Percentiles rank a stretch among this genome's conserved stretches.
These are phyloP conservation scores for Planiliza haematocheilus DNA, from an alignment of 2,113 vertebrate genomes.

Conservation along the genomic window DNA sequence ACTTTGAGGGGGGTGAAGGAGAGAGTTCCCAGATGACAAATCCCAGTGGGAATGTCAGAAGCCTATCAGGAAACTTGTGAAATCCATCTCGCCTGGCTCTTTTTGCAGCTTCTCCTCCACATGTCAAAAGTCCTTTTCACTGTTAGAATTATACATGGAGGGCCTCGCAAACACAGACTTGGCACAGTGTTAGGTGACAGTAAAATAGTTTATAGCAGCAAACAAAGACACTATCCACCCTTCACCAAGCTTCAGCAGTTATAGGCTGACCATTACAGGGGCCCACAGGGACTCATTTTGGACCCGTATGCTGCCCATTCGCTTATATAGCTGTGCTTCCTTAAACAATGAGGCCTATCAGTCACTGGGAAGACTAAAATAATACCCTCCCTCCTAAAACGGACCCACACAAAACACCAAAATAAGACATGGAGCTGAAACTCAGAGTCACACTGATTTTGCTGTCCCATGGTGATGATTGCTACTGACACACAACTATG, in stretches of 20 bases:
- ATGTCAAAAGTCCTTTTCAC: slow-evolving; percentile 49
- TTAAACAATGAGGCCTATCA: slow-evolving; percentile 69
- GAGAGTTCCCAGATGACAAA: slow-evolving; percentile 66
- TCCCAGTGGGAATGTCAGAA: slow-evolving; percentile 74
- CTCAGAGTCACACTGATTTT: slow-evolving; percentile 48
- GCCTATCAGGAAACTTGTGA: slow-evolving; percentile 71
- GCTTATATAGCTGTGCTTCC: slow-evolving; percentile 70
- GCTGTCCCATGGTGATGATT: slow-evolving; percentile 37
- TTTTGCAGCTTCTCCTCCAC: slow-evolving; percentile 31
- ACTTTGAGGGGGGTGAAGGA: slow-evolving; percentile 34
- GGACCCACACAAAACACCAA: slow-evolving; percentile 70
- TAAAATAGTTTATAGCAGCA: slow-evolving; percentile 61
- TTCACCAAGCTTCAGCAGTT: slow-evolving; percentile 35
- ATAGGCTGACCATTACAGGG: slow-evolving; percentile 33
- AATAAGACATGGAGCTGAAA: slow-evolving; percentile 56
- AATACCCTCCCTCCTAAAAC: slow-evolving; percentile 58
- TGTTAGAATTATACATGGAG: slow-evolving; percentile 16
- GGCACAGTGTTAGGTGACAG: slow-evolving; percentile 41
- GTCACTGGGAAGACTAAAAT: slow-evolving; percentile 70
- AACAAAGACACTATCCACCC: slow-evolving; percentile 41
- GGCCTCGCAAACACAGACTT: slow-evolving; percentile 25
- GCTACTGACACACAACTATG: slow-evolving; percentile 35
- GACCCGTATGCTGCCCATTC: slow-evolving; percentile 49
- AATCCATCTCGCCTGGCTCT: slow-evolving; percentile 54
- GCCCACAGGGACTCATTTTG: slow-evolving; percentile 57